Percentiles rank a stretch among this genome's conserved stretches.
Evolutionary conservation across 2,113 vertebrate genomes (phyloP).

Genomic region (Microcebus ravelobensis): DNA sequence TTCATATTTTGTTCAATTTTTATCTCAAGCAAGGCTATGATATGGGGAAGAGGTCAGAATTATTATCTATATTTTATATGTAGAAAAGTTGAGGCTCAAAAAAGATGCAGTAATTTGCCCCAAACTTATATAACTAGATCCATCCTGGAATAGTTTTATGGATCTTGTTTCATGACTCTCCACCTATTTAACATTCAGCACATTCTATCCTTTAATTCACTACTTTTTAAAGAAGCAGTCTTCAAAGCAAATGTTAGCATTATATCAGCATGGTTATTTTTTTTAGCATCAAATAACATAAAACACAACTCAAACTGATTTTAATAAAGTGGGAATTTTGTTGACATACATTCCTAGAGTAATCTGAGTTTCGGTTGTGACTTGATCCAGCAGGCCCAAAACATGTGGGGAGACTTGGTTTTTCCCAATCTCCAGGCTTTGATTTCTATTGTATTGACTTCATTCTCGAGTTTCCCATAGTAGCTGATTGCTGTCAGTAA

Average conservation of each 20-base stretch:
- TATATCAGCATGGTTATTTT: neutral
- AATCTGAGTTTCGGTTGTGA: neutral
- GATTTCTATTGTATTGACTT: neutral
- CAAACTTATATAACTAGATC: neutral
- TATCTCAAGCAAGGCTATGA: neutral
- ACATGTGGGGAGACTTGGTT: neutral
- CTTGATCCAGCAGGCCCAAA: neutral
- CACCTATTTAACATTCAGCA: neutral
- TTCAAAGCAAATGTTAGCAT: constrained; percentile 48
- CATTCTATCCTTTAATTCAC: neutral
- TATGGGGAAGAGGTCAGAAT: neutral
- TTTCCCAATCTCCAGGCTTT: neutral
- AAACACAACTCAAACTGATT: constrained; percentile 21
- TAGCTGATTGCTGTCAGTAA: neutral
- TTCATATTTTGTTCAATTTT: constrained; percentile 47
- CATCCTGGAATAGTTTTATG: neutral
- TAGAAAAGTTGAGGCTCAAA: constrained; percentile 27
- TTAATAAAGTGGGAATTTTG: constrained; percentile 37
- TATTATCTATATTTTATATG: constrained; percentile 28
- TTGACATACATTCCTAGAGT: neutral
- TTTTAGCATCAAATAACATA: neutral
- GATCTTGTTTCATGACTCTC: neutral
- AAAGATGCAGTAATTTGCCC: constrained; percentile 8
- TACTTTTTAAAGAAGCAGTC: neutral
- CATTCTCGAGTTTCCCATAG: neutral